phyloP scores from a whole-genome alignment of 2,113 vertebrate species.

The Gobio gobio region DNA sequence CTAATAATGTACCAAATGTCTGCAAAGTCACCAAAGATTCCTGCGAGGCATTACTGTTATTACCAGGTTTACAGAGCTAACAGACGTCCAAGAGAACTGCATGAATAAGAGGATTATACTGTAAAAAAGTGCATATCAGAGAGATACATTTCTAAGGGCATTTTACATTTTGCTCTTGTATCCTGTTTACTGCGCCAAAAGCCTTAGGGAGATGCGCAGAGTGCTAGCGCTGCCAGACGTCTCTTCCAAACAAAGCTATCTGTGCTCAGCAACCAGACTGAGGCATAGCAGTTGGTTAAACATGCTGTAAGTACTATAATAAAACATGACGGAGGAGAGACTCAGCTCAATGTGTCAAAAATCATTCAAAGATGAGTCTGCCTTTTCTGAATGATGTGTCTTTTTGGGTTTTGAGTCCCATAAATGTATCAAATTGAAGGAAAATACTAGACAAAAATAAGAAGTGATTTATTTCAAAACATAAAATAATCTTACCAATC shows the following conservation, averaged over 20 bases:
- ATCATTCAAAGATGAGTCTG: neutral
- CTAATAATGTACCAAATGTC: neutral
- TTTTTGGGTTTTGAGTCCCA: neutral
- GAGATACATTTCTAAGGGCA: conserved; percentile 55
- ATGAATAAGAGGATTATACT: conserved; percentile 68
- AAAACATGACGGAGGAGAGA: neutral
- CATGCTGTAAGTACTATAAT: neutral
- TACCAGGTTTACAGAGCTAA: conserved; percentile 53
- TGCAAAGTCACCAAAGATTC: conserved; percentile 30
- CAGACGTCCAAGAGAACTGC: conserved; percentile 55
- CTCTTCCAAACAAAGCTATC: conserved; percentile 60
- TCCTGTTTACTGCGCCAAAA: conserved; percentile 4
- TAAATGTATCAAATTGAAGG: neutral
- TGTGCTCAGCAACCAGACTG: conserved; percentile 39
- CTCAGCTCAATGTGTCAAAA: neutral
- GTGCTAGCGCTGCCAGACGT: conserved; percentile 42
- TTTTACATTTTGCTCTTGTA: conserved; percentile 45
- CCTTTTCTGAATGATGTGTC: neutral
- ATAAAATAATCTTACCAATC: neutral
- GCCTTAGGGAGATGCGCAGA: conserved; percentile 30
- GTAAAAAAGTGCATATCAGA: conserved; percentile 45
- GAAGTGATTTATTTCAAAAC: neutral
- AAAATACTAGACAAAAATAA: neutral
- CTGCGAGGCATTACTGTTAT: conserved; percentile 51
- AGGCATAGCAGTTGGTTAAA: conserved; percentile 1